Evolutionary conservation across 2,888 invertebrate species (phyloP), one percentile per base, ranked within the genome.

Genomic region (Trypoxylon attenuatum): DNA sequence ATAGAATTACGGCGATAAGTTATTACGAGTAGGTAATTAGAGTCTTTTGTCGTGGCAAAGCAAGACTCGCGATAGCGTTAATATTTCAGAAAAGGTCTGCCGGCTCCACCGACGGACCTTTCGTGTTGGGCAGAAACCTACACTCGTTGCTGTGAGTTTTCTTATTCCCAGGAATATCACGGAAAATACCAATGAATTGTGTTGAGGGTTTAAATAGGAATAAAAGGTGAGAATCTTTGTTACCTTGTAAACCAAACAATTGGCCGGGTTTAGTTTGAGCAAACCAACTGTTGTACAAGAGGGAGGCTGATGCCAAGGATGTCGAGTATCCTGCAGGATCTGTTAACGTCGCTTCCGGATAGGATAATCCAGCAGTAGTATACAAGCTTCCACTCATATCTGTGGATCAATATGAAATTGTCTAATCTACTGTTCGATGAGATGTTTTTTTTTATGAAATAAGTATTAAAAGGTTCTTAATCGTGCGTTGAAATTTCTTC

Each of bases 241-340:
- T 88, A 92, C 92, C 92, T 89, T 92, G 91, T 38, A 92, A 85
- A 69, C 91, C 91, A 74, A 92, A 90, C 43, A 92, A 85, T 68
- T 90, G 90, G 58, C 87, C 86, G 22, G 89, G 80, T 51, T 87
- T 87, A 15, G 85, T 79, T 67, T 85, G 87, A 5, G 81, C 81
- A 58, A 87, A 82, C 87, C 87, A 87, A 55, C 82, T 85, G 58
- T 84, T 84, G 62, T 87, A 87, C 21, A 87, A 77, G 16, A 87
- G 67, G 0, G 87, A 85, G 1, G 87, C 85, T 1, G 87, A 86
- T 0, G 85, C 83, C 1, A 87, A 68, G 19, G 87, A 86, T 2
- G 85, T 81, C 0, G 85, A 81, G 50, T 84, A 85, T 33, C 72
- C 77, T 16, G 82, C 68, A 29, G 82, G 71, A 68, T 85, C 84